phyloP scores from a whole-genome alignment of 2,888 invertebrate species.

The Agonopterix alstromeriana region DNA sequence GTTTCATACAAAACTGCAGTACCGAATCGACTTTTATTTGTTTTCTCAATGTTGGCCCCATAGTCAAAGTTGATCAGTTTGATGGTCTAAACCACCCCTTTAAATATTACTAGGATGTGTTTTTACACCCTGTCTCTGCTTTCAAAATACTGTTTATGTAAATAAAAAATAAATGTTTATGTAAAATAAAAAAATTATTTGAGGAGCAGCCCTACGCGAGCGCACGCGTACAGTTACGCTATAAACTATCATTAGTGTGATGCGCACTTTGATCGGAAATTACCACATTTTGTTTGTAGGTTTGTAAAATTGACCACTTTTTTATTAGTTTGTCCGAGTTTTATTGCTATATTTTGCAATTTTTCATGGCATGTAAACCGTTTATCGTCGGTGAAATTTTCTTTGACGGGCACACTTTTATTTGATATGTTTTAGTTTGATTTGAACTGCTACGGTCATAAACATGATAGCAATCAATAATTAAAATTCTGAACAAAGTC shows the following conservation, averaged over 20 bases:
- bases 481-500: too few species aligned
- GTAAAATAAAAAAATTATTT: background rate
- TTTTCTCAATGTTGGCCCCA: too few species aligned
- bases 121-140: too few species aligned
- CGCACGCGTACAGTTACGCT: constrained; percentile 33
- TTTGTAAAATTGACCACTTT: constrained; percentile 28
- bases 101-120: too few species aligned
- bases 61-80: too few species aligned
- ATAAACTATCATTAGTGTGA: constrained; percentile 37
- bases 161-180: too few species aligned
- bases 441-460: background rate
- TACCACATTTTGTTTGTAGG: constrained; percentile 37
- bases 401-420: too few species aligned
- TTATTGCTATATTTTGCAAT: constrained; percentile 39
- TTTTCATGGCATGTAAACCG: constrained; percentile 39
- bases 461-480: too few species aligned
- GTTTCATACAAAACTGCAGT: too few species aligned
- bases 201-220: constrained; percentile 8
- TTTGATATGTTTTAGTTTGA: background rate
- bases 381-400: constrained; percentile 11
- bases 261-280: constrained; percentile 31
- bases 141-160: too few species aligned
- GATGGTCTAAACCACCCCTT: too few species aligned
- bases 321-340: constrained; percentile 12
- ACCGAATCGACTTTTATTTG: too few species aligned